Evolutionary conservation across 2,888 invertebrate genomes (phyloP).

Genomic region (Hemithea aestivaria): DNA sequence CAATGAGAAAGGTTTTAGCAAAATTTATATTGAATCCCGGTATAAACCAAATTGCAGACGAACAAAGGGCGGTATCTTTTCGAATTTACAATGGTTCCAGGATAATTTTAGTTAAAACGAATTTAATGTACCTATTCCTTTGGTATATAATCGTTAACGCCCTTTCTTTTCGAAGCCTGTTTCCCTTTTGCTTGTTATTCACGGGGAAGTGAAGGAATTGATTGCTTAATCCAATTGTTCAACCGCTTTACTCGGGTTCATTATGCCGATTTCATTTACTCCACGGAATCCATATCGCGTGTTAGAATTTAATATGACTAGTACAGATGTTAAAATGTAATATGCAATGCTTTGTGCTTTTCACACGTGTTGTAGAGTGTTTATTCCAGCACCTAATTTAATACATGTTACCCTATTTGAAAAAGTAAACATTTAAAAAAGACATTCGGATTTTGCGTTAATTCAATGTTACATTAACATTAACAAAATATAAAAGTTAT

Average conservation of each 20-base stretch:
- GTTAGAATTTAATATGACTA: too few species aligned
- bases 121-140: slow-evolving; percentile 8
- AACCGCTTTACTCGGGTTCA: slow-evolving; percentile 29
- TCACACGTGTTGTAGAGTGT: too few species aligned
- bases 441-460: too few species aligned
- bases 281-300: slow-evolving; percentile 9
- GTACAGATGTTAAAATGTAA: too few species aligned
- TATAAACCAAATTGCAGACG: slow-evolving; percentile 16
- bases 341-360: too few species aligned
- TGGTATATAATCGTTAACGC: slow-evolving; percentile 20
- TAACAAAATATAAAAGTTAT: too few species aligned
- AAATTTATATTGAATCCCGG: slow-evolving; percentile 16
- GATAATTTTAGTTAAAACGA: slow-evolving; percentile 16
- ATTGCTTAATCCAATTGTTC: slow-evolving; percentile 42
- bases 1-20: slow-evolving; percentile 10
- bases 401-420: too few species aligned
- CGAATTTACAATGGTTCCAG: slow-evolving; percentile 17
- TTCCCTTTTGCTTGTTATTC: slow-evolving; percentile 30
- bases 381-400: too few species aligned
- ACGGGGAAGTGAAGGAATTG: slow-evolving; percentile 36
- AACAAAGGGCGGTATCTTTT: slow-evolving; percentile 14
- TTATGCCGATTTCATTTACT: slow-evolving; percentile 35
- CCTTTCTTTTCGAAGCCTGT: slow-evolving; percentile 25
- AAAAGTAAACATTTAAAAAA: too few species aligned
- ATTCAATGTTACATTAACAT: too few species aligned